Evolutionary conservation across 2,113 vertebrate species (phyloP), one percentile per base, ranked within the genome.

Genomic region (Tapirus terrestris): DNA sequence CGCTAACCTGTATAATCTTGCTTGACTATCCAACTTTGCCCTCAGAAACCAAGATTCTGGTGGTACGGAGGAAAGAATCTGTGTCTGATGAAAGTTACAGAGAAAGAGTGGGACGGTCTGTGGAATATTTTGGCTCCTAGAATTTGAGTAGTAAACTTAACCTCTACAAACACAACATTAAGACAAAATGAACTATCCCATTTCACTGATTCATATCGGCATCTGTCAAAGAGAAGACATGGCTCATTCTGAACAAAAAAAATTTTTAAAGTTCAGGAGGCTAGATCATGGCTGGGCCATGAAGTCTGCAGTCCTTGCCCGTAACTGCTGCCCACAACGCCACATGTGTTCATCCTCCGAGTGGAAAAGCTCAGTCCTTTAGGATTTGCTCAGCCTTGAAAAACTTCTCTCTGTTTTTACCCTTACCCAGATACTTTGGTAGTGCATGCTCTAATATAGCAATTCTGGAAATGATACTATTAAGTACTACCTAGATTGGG

Each of bases 21-120:
- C 51, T 43, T 53, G 33, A 48, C 17, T 51, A 29, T 45, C 33
- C 21, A 31, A 25, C 21, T 63, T 79, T 63, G 21, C 61, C 61
- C 83, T 84, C 53, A 25, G 70, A 80, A 56, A 45, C 65, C 56
- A 96, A n/a, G 53, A n/a, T 53, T 65, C 73, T 61, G 81, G 82
- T n/a, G 21, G 4, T 39, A 13, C 6, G 56, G 73, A 53, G 53
- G 11, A 61, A 68, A 68, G 8, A 29, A 53, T 27, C 65, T 25
- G 18, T 27, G 43, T 33, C 39, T 67, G 23, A 65, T 81, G 65
- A 58, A 96, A 79, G 27, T 27, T 43, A 79, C 3, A 20, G 48
- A 73, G 67, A 33, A 77, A 27, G 27, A 63, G 16, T 0, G 6
- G 56, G 63, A 61, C n/a, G 39, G 43, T 43, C 53, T 6, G 1